Evolutionary conservation across 1,140 invertebrate species (phyloP).

Genomic region (Tetramorium alpestre): DNA sequence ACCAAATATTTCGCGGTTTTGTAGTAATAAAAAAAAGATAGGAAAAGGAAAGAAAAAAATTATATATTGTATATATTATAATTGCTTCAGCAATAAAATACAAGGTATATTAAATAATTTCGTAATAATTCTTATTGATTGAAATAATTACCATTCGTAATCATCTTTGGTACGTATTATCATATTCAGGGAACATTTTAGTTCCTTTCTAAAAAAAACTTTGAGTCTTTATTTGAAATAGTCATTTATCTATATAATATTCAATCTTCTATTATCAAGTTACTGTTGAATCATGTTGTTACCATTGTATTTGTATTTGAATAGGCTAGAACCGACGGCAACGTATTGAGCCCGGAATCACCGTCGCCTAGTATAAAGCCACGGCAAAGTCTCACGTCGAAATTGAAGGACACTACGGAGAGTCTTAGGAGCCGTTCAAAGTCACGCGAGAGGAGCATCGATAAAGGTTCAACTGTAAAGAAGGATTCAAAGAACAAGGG

Average conservation of each 20-base stretch:
- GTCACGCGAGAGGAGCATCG: constrained; percentile 77
- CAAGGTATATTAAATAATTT: not conserved
- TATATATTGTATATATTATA: constrained; percentile 9
- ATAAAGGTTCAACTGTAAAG: constrained; percentile 78
- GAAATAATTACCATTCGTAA: not conserved
- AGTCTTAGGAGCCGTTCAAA: constrained; percentile 81
- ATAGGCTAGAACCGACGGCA: constrained; percentile 79
- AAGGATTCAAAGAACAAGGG: constrained; percentile 85
- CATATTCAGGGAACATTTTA: not conserved
- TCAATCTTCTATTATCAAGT: not conserved
- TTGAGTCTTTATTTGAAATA: not conserved
- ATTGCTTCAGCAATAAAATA: constrained; percentile 43
- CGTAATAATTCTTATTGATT: not conserved
- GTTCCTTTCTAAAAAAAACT: not conserved
- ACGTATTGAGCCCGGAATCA: constrained; percentile 88
- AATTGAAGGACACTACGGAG: constrained; percentile 83
- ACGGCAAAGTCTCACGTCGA: constrained; percentile 81
- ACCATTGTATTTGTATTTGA: constrained; percentile 46
- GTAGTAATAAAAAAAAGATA: not conserved
- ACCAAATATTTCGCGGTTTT: not conserved
- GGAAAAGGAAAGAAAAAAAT: constrained; percentile 2
- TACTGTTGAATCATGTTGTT: not conserved
- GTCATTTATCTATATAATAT: not conserved
- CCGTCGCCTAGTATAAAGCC: constrained; percentile 85
- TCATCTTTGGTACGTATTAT: not conserved